A percentile compares a stretch with the other conserved stretches of the same genome.
Conservation (phyloP, 2,888 invertebrate genomes). For the Eupithecia exiguata region DNA sequence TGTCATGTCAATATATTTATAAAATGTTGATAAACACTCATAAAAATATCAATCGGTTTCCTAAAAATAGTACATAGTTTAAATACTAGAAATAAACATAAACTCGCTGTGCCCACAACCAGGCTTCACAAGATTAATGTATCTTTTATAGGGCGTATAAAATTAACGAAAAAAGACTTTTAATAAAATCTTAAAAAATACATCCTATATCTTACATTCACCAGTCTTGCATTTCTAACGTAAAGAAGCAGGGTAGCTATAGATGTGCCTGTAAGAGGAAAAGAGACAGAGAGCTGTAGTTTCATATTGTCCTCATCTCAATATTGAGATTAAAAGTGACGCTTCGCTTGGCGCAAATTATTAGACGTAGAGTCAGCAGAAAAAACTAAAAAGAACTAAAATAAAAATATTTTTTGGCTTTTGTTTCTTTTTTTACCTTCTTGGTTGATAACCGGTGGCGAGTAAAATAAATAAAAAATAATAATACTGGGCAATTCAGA, state of each 20-base stretch:
- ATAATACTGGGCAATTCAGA: too few relatives aligned
- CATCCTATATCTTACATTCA: slow-evolving; percentile 1
- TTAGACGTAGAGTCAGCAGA: slow-evolving; percentile 67
- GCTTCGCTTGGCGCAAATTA: slow-evolving; percentile 81
- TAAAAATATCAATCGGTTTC: too few relatives aligned
- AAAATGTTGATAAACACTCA: too few relatives aligned
- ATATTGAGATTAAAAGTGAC: slow-evolving; percentile 83
- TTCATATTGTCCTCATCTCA: slow-evolving; percentile 81
- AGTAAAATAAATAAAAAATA: not conserved
- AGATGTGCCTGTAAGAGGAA: slow-evolving; percentile 39
- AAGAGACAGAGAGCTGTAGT: slow-evolving; percentile 61
- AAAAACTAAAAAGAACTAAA: slow-evolving; percentile 31
- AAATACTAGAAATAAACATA: too few relatives aligned
- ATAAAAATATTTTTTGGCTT: not conserved
- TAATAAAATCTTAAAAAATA: not conserved
- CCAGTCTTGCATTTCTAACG: slow-evolving; percentile 15
- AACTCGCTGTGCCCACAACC: too few relatives aligned
- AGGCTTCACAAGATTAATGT: too few relatives aligned
- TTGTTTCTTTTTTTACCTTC: not conserved
- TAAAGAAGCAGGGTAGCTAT: slow-evolving; percentile 46
- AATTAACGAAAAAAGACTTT: not conserved
- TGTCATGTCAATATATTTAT: too few relatives aligned
- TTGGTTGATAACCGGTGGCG: not conserved
- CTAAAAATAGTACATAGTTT: too few relatives aligned
- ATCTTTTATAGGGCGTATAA: too few relatives aligned